Evolutionary conservation across 2,797 vertebrate genomes (phyloP), one percentile per base, ranked within the genome.

Genomic region (Sebastes steindachneri): DNA sequence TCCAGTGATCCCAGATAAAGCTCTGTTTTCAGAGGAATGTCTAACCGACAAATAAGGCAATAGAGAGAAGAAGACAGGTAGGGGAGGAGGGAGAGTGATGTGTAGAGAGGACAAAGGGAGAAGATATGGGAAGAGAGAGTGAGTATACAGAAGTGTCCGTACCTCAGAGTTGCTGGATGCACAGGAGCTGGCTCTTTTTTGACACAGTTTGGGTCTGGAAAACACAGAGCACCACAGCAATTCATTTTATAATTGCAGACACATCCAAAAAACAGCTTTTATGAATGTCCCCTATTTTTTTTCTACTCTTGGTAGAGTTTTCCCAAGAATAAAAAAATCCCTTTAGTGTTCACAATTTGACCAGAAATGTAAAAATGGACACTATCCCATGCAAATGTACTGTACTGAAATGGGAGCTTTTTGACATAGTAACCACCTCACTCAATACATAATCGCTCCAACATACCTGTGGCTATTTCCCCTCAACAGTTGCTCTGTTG

Each of bases 141-240:
- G 15, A 68, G 5, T 9, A 29, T 15, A 60, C n/a, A 53, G 59
- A 6, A 21, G 53, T 65, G 23, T 80, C 17, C 80, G 86, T 96
- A 96, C 96, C 96, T 96, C 95, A 53, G 94, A 93, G 91, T 85
- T 93, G 92, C 87, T 93, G 86, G 95, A 95, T 25, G 94, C 85
- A 33, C 94, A 93, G 88, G 93, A 88, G 79, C 77, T 92, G 71
- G 90, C 84, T 93, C 93, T 92, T 91, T 96, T 96, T 19, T 80
- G 93, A 89, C 96, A 96, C 62, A 96, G 88, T 90, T 95, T 96
- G 63, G 93, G 93, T 89, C 96, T 96, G 94, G 31, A 94, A 94
- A 85, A 94, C 83, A 95, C 68, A 82, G 84, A 88, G 48, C 53
- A 86, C 45, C 82, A 86, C 83, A 92, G 81, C 23, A 86, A 81